Conservation (phyloP, 2,113 vertebrate genomes). For the Hirundichthys speculiger region DNA sequence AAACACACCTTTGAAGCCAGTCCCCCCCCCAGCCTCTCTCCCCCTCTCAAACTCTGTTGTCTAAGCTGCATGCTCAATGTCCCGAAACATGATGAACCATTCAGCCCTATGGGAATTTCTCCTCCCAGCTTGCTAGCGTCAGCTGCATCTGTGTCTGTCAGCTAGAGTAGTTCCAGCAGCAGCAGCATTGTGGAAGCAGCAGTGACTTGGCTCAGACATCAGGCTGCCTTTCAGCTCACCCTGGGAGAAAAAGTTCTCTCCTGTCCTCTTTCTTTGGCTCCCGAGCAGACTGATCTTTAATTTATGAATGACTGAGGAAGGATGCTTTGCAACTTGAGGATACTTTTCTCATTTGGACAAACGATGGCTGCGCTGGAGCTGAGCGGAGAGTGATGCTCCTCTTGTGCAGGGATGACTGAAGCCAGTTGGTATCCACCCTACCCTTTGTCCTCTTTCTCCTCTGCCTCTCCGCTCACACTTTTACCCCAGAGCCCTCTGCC, state of each 20-base stretch:
- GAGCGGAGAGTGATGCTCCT: slow-evolving; percentile 34
- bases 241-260: slow-evolving; percentile 46
- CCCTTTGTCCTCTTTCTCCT: slow-evolving; percentile 23
- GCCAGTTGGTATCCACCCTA: slow-evolving; percentile 13
- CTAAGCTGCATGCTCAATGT: slow-evolving; percentile 84
- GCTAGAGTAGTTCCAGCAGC: slow-evolving; percentile 58
- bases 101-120: slow-evolving; percentile 85
- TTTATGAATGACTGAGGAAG: slow-evolving; percentile 23
- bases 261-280: slow-evolving; percentile 20
- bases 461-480: slow-evolving; percentile 27
- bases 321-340: slow-evolving; percentile 53
- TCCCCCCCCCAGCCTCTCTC: slow-evolving; percentile 37
- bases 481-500: slow-evolving; percentile 22
- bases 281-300: slow-evolving; percentile 7
- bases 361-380: slow-evolving; percentile 6
- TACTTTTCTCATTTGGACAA: slow-evolving; percentile 41
- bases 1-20: slow-evolving; percentile 29
- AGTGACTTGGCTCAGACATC: slow-evolving; percentile 43
- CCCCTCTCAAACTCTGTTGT: slow-evolving; percentile 47
- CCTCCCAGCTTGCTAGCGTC: slow-evolving; percentile 76
- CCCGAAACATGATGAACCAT: slow-evolving; percentile 87
- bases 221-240: slow-evolving; percentile 41
- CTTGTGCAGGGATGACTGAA: slow-evolving; percentile 38
- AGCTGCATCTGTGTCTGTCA: slow-evolving; percentile 83
- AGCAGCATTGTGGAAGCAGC: slow-evolving; percentile 37